Base-by-base conservation (phyloP, 2,888 invertebrate genomes). In the Chelonus formosanus region DNA sequence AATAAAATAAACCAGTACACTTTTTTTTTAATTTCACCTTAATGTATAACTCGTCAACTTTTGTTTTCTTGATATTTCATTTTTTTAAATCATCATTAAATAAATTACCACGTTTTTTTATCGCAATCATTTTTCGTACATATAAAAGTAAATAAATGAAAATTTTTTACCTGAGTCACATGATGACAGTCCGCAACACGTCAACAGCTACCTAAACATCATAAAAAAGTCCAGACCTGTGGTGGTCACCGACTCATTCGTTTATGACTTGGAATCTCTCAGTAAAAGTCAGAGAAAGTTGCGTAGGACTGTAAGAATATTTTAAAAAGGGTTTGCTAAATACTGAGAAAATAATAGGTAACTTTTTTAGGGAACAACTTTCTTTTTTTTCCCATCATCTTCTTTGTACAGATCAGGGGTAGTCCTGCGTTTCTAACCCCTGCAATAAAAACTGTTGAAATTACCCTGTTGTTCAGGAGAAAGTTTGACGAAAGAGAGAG, bases 361-460 rank as follows among this genome's bases (percentile, higher is more conserved):
- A 72, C 75, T 76, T 69, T 71, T 65, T 47, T 55, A 63, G 63
- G 63, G 47, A 43, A 61, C 69, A 70, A 68, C 44, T 75, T 73
- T 74, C 58, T 61, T 35, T 43, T 35, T 53, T 68, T 71, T 74
- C 67, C 69, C 67, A 50, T 36, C 43, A 31, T 54, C 8, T 62
- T 63, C 57, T 68, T 63, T 61, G 47, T 63, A 20, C 62, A 47
- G 68, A 65, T 59, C 67, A 61, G 55, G 47, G 58, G 40, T 36
- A 45, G 35, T 54, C 47, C 63, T 63, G 61, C 50, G 40, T 10
- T 55, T 69, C 75, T 80, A 80, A 82, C 80, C 82, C 80, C 80
- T 75, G 78, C 76, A 81, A 82, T 83, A 83, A 81, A 80, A 48
- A 70, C 75, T 71, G 48, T 40, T 61, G 63, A 65, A 75, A 75